phyloP scores from a whole-genome alignment of 1,140 invertebrate species.

The Grapholita molesta region DNA sequence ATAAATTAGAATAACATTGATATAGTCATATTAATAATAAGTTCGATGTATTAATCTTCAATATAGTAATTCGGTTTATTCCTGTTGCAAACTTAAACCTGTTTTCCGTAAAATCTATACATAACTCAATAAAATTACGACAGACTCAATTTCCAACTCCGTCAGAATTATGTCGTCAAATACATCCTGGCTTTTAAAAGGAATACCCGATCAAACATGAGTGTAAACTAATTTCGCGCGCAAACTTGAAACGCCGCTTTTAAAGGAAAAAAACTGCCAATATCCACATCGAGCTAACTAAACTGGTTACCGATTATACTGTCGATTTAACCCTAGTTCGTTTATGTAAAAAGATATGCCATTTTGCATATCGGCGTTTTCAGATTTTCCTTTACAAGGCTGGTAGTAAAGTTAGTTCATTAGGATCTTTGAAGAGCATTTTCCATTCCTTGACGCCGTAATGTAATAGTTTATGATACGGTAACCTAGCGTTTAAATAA shows the following conservation, averaged over 20 bases:
- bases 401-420: background rate
- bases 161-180: conserved; percentile 54
- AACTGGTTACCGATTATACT: conserved; percentile 70
- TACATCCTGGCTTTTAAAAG: conserved; percentile 72
- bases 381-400: background rate
- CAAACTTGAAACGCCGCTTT: conserved; percentile 65
- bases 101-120: too few relatives aligned
- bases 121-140: too few relatives aligned
- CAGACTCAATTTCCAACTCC: conserved; percentile 23
- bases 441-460: background rate
- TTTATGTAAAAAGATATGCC: background rate
- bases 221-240: conserved; percentile 73
- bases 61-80: too few relatives aligned
- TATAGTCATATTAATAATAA: too few relatives aligned
- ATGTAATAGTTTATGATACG: too few relatives aligned
- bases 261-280: conserved; percentile 52
- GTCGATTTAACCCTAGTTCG: conserved; percentile 51
- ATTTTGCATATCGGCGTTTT: conserved; percentile 7
- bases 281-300: conserved; percentile 59
- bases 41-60: too few relatives aligned
- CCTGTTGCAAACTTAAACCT: too few relatives aligned
- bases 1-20: too few relatives aligned
- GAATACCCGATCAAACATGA: conserved; percentile 73
- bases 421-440: background rate
- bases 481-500: too few relatives aligned